These are phyloP conservation scores for Phaethon lepturus DNA, from an alignment of 2,113 vertebrate species.

Conservation along the genomic window DNA sequence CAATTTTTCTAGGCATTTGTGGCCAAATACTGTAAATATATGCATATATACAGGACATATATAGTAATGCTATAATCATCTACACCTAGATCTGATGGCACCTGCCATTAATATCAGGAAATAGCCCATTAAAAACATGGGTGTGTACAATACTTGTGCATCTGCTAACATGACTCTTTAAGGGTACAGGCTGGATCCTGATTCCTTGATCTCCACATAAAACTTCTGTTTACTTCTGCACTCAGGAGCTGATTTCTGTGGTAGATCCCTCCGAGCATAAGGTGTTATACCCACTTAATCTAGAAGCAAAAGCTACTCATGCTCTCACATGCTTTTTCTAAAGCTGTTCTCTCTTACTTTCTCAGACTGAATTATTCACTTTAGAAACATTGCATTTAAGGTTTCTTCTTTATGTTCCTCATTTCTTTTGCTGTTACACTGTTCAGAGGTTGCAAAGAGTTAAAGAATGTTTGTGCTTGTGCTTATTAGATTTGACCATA, in stretches of 20 bases:
- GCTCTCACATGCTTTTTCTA: background rate
- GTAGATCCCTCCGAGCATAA: background rate
- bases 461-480: background rate
- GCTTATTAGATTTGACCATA: background rate
- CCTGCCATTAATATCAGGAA: background rate
- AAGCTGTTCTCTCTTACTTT: background rate
- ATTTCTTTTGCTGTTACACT: background rate
- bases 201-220: background rate
- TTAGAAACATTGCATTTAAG: background rate
- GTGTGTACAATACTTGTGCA: background rate
- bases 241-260: background rate
- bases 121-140: fast-evolving
- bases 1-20: background rate
- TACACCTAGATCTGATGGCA: background rate
- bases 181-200: background rate
- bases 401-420: background rate
- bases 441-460: background rate
- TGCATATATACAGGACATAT: background rate
- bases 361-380: background rate
- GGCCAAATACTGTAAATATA: background rate
- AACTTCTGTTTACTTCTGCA: background rate
- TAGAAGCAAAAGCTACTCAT: background rate
- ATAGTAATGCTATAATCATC: background rate
- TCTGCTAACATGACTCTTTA: background rate
- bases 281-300: background rate